Evolutionary conservation across 2,888 invertebrate species (phyloP).

Genomic region (Ophioninae sp.): DNA sequence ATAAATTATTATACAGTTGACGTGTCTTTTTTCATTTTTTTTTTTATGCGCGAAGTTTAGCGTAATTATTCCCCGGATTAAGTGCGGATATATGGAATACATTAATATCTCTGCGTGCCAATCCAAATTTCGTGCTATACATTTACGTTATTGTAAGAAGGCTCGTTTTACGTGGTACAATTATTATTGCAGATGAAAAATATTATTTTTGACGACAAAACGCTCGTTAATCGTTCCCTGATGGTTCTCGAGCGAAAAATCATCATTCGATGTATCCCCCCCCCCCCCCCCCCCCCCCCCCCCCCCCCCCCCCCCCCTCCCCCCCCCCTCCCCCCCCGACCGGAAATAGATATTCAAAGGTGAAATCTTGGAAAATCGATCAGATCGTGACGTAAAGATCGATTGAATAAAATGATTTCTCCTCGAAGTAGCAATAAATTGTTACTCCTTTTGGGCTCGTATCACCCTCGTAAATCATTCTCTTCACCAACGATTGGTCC

Average conservation of each 20-base stretch:
- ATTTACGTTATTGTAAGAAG: constrained; percentile 33
- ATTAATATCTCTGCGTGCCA: constrained; percentile 52
- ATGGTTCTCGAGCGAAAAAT: background rate
- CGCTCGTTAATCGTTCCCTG: background rate
- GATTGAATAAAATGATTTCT: constrained; percentile 28
- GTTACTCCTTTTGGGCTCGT: constrained; percentile 36
- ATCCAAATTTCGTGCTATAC: constrained; percentile 38
- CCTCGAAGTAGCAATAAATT: constrained; percentile 33
- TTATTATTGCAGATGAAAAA: constrained; percentile 43
- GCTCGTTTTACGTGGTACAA: constrained; percentile 20
- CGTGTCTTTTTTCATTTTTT: background rate
- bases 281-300: background rate
- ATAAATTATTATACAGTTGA: constrained; percentile 38
- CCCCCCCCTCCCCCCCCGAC: background rate
- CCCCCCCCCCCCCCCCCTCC: too few relatives aligned
- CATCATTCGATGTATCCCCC: background rate
- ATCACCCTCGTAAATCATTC: constrained; percentile 32
- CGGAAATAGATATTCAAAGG: constrained; percentile 21
- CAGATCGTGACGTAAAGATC: constrained; percentile 1
- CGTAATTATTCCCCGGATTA: constrained; percentile 62
- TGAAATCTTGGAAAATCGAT: constrained; percentile 37
- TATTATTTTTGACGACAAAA: constrained; percentile 32
- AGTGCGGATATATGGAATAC: constrained; percentile 49
- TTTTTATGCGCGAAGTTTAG: constrained; percentile 49
- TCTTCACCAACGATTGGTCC: constrained; percentile 46